phyloP scores from a whole-genome alignment of 2,888 invertebrate species.

The Eudasyphora cyanicolor region DNA sequence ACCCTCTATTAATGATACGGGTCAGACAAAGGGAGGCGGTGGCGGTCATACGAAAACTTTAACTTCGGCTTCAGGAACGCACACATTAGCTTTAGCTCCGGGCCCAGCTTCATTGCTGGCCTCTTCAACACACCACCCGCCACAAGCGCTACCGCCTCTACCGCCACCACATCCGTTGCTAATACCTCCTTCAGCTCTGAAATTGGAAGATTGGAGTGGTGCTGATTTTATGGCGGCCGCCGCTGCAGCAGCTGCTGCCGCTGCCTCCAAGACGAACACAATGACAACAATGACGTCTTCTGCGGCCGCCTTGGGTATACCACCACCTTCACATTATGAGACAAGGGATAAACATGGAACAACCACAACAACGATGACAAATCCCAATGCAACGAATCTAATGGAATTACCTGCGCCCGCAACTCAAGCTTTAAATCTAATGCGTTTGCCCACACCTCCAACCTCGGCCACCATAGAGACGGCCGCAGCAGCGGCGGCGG shows the following conservation, averaged over 20 bases:
- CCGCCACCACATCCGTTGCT: constrained; percentile 68
- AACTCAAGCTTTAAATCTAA: constrained; percentile 74
- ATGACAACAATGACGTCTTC: constrained; percentile 47
- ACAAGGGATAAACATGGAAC: constrained; percentile 66
- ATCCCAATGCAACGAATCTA: constrained; percentile 64
- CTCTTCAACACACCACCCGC: constrained; percentile 53
- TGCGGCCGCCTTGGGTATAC: constrained; percentile 42
- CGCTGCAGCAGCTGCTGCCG: too few species aligned
- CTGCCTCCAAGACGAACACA: constrained; percentile 68
- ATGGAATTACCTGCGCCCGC: constrained; percentile 67
- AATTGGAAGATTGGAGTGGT: constrained; percentile 85
- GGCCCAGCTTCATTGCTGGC: constrained; percentile 61
- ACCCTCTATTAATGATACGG: constrained; percentile 51
- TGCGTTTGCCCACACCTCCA: constrained; percentile 76
- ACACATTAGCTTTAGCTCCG: constrained; percentile 66
- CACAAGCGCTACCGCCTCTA: constrained; percentile 56
- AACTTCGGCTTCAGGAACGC: constrained; percentile 40
- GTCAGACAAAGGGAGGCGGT: constrained; percentile 25
- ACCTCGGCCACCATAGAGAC: constrained; percentile 75
- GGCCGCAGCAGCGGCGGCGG: constrained; percentile 59
- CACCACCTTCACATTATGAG: constrained; percentile 60
- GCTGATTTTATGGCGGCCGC: constrained; percentile 66
- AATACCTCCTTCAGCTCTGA: constrained; percentile 81
- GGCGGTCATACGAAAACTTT: constrained; percentile 56
- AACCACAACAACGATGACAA: constrained; percentile 56